Evolutionary conservation across 1,140 invertebrate species (phyloP), one percentile per base, ranked within the genome.

Genomic region (Hylaeus anthracinus): DNA sequence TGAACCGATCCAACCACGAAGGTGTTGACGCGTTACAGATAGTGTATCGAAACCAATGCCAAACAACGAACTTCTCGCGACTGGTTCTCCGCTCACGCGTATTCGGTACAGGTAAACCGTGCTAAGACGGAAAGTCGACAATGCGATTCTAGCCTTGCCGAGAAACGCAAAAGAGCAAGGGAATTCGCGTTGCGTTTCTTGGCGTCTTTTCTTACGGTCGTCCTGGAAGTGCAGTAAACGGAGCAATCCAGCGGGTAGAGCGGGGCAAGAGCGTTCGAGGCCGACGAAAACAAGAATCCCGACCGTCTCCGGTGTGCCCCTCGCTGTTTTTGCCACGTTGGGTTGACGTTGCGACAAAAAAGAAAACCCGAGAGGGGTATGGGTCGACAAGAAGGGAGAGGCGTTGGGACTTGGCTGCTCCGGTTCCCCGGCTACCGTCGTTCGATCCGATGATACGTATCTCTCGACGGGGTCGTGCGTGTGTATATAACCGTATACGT

Each of bases 361-460:
- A 80, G 26, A 64, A 72, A 61, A 72, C 41, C 1, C 37, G 51
- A 48, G 45, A 37, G 10, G 53, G 39, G 37, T 43, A 61, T 60
- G 66, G 78, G 48, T 41, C n/a, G 74, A 72, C 55, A 65, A 70
- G 65, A 76, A 81, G 78, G 73, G 74, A 79, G 61, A 73, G 66
- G 72, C 70, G 72, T 77, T 67, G 82, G 55, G 45, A 77, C 64
- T 74, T 61, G 81, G 45, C 77, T 83, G 86, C 79, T 84, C 82
- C 79, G 82, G 82, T 87, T 87, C 83, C 82, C 53, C 75, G 78
- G 63, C 84, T 86, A 87, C 85, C 85, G 55, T 71, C 84, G 82
- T 86, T 87, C 85, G 81, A 85, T 87, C 58, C 81, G 76, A 80
- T 63, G 85, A 87, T 86, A 86, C 60, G 71, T 84, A 86, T 87